Base-by-base conservation (phyloP, 2,797 vertebrate species). In the Orientallactaga sibirica region DNA sequence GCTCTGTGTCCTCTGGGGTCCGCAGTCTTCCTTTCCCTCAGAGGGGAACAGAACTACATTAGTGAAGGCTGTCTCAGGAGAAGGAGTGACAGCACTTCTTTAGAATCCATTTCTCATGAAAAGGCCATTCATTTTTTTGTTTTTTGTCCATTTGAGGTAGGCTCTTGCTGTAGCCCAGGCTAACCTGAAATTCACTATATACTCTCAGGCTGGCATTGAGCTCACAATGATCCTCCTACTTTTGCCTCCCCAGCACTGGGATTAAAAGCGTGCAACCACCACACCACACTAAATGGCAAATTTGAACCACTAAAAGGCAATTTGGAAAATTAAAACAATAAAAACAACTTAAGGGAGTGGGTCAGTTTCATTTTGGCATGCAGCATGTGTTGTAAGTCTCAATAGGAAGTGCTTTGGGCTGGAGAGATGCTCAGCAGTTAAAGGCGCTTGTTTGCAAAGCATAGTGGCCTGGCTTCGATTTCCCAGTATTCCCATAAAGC, bases 251-350 rank as follows among this genome's bases (percentile, higher is more conserved):
- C 7, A 48, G 48, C 10, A 7, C 48, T 48, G 48, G 48, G 48
- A 48, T 48, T 48, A 48, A 48, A 48, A 10, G 48, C 48, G 48
- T 48, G 48, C 48, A 8, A 8, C 48, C 48, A 48, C 48, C 48
- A 48, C 48, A 48, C 48, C 48, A 7, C 48, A 48, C 48, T 48
- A 48, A 48, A 48, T 48, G 48, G 48, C 48, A 48, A 48, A 48
- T 48, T 81, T 66, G 29, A 94, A 70, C 79, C 16, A 3, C 1
- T 5, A 48, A 48, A 48, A 48, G 55, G 55, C 55, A 58, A 58
- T 16, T 58, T 85, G 67, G 55, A 68, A 88, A 75, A 88, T 78
- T 75, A 64, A 91, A 89, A 55, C 9, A 43, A 70, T n/a, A 58
- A 71, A 70, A 81, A 82, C 37, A 67, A 48, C 27, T 41, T 64